phyloP scores from a whole-genome alignment of 2,113 vertebrate genomes.

The Ophthalmolycus amberensis region DNA sequence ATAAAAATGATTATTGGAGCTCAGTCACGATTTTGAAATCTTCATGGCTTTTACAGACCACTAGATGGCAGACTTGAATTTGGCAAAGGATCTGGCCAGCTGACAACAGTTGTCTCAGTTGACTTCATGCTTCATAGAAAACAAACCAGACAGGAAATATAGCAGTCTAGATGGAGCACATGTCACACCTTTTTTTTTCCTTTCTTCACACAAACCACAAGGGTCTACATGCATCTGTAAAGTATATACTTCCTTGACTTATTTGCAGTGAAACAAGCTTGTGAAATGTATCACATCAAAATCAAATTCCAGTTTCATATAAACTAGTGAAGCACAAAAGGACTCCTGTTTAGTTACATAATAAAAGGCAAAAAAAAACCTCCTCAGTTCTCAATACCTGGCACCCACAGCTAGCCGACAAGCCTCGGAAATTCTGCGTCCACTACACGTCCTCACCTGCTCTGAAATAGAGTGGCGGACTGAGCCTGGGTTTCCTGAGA shows the following conservation, averaged over 20 bases:
- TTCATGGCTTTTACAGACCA: constrained; percentile 58
- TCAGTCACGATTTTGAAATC: not conserved
- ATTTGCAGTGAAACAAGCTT: constrained; percentile 45
- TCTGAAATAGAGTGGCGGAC: constrained; percentile 66
- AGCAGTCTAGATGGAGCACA: constrained; percentile 28
- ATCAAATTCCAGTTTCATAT: constrained; percentile 21
- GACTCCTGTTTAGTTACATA: constrained; percentile 60
- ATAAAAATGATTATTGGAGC: not conserved
- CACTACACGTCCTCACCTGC: constrained; percentile 78
- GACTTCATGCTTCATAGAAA: constrained; percentile 46
- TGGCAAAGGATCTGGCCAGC: constrained; percentile 53
- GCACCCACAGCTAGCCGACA: constrained; percentile 62
- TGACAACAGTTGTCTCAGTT: constrained; percentile 18
- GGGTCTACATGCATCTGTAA: constrained; percentile 18
- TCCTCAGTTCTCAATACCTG: constrained; percentile 52
- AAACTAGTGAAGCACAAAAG: constrained; percentile 51
- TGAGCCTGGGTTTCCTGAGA: constrained; percentile 76
- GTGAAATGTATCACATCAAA: constrained; percentile 49
- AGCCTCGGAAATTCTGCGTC: constrained; percentile 75
- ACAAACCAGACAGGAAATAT: constrained; percentile 55
- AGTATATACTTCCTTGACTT: constrained; percentile 20
- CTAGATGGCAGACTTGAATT: constrained; percentile 85
- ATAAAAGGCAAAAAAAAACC: constrained; percentile 48
- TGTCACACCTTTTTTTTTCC: constrained; percentile 25
- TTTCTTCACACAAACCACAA: constrained; percentile 33